These are phyloP conservation scores for Cyprinodon variegatus DNA, from an alignment of 2,113 vertebrate species.

Conservation along the genomic window DNA sequence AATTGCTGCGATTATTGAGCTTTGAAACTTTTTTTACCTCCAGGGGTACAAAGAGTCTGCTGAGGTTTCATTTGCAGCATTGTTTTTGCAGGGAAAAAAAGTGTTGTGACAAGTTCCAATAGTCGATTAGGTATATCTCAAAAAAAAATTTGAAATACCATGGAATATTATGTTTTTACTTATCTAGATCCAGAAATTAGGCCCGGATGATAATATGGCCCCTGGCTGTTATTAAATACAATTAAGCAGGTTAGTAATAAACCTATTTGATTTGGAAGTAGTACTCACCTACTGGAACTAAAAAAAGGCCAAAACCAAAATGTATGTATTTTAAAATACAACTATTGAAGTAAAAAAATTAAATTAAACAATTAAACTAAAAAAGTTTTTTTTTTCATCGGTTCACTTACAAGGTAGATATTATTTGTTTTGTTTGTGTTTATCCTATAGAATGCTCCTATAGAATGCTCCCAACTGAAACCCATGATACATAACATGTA, in stretches of 20 bases:
- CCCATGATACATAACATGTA: no score
- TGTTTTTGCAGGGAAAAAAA: not conserved
- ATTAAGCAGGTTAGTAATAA: not conserved
- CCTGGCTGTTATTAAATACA: not conserved
- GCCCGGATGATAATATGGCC: not conserved
- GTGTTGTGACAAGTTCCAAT: not conserved
- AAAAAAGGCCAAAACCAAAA: not conserved
- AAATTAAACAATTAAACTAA: not conserved
- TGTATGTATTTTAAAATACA: not conserved
- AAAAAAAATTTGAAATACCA: not conserved
- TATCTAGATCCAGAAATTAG: not conserved
- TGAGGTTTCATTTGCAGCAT: no score
- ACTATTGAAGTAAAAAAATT: not conserved
- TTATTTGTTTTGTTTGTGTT: not conserved
- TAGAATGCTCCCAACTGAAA: no score
- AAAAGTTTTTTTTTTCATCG: not conserved
- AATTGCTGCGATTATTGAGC: slow-evolving; percentile 17
- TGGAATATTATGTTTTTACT: not conserved
- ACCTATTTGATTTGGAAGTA: not conserved
- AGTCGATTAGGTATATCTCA: no score
- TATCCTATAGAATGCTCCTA: not conserved
- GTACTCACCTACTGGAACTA: not conserved
- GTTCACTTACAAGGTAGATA: not conserved
- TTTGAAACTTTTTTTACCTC: slow-evolving; percentile 11
- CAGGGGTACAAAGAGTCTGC: not conserved